Evolutionary conservation across 2,797 vertebrate genomes (phyloP), one percentile per base, ranked within the genome.

Genomic region (Lates japonicus): DNA sequence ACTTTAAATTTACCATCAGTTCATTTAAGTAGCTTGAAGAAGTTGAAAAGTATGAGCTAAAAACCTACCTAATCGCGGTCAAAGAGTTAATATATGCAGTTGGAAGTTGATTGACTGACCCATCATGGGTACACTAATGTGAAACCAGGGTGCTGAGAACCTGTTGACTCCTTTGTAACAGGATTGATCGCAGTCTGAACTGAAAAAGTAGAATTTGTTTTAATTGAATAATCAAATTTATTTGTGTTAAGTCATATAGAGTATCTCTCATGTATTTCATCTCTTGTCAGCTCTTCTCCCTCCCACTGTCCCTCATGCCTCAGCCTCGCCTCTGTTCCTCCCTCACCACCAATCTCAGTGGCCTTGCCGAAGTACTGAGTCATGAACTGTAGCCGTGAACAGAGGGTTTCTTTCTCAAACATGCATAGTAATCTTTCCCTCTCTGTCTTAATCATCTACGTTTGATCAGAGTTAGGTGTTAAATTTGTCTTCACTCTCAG

Each of bases 291-390:
- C 25, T 33, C 29, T 63, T 54, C 20, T 77, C 16, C 35, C 74
- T 57, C 44, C 31, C 68, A 39, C 61, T 33, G 22, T 48, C 60
- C n/a, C 16, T 19, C 59, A 16, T 52, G 14, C 8, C 11, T 72
- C 42, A 22, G 33, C 42, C 66, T 73, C 20, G 11, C 42, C 33
- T 69, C 60, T 44, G 12, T 51, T 71, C 44, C 42, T 77, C 63
- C 72, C 60, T 78, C 75, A 75, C 60, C 57, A 58, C 86, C n/a
- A 70, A 52, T 51, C 55, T 49, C 35, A 29, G 42, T 69, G 61
- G 42, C 75, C 62, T 70, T 68, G 60, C 22, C 19, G 29, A 66
- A 66, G 57, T n/a, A 5, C 44, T 78, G 63, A 84, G 68, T 87
- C 68, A 78, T 54, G n/a, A 3, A 49, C 68, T 66, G 55, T 6